Conservation (phyloP, 2,113 vertebrate species). For the Cardinalis cardinalis region DNA sequence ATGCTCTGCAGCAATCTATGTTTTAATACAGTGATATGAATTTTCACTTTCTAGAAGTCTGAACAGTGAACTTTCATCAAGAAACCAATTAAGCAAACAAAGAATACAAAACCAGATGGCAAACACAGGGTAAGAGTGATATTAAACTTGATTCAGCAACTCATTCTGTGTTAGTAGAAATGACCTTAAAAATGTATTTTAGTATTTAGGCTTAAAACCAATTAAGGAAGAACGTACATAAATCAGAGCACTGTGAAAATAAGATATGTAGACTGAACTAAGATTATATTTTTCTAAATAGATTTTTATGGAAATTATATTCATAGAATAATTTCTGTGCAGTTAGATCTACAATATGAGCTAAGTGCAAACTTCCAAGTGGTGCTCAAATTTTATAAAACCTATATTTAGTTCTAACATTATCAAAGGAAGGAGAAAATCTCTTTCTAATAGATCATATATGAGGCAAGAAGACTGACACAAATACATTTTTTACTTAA, state of each 20-base stretch:
- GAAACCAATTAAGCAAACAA: not conserved
- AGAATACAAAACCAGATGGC: slow-evolving; percentile 8
- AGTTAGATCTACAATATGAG: not conserved
- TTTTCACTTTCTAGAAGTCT: not conserved
- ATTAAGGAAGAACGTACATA: not conserved
- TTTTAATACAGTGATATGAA: not conserved
- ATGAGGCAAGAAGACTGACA: not conserved
- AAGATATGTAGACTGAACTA: not conserved
- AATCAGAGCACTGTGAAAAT: not conserved
- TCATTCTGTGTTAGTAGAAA: not conserved
- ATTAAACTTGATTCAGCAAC: not conserved
- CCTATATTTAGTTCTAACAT: not conserved
- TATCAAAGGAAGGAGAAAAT: not conserved
- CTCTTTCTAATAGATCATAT: not conserved
- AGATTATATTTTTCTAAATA: not conserved
- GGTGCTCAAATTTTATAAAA: not conserved
- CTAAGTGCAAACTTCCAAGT: not conserved
- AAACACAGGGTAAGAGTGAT: not conserved
- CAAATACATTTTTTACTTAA: not conserved
- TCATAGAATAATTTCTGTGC: not conserved
- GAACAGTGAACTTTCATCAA: not conserved
- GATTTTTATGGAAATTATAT: not conserved
- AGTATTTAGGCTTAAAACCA: not conserved
- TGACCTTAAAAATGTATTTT: slow-evolving; percentile 54
- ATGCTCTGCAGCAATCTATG: not conserved